Conservation (phyloP, 2,113 vertebrate genomes). For the Anhinga rufa region DNA sequence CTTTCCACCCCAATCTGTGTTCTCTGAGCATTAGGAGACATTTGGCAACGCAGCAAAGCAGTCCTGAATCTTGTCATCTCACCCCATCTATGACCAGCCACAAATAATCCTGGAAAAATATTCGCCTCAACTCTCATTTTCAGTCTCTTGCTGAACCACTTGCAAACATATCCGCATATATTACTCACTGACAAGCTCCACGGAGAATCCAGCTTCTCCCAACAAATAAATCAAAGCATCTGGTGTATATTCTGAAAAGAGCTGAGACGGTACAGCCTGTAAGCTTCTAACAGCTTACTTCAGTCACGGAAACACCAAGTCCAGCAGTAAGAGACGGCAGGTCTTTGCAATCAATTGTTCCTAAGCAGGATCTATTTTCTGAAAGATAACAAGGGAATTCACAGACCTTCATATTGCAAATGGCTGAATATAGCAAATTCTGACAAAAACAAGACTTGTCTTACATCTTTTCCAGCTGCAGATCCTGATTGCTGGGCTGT, state of each 20-base stretch:
- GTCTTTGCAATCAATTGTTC: not conserved
- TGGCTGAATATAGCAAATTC: not conserved
- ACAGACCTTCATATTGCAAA: not conserved
- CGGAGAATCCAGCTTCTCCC: not conserved
- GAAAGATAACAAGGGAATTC: not conserved
- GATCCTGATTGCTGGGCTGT: not conserved
- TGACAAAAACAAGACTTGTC: not conserved
- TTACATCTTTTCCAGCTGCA: not conserved
- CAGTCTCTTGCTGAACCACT: not conserved
- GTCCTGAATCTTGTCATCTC: not conserved
- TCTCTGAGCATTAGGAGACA: not conserved
- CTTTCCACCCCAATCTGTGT: not conserved
- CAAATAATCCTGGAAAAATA: not conserved
- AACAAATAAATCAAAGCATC: not conserved
- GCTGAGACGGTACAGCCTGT: not conserved
- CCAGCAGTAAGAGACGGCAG: not conserved
- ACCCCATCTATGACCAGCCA: not conserved
- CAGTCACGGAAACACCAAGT: not conserved
- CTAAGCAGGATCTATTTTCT: not conserved
- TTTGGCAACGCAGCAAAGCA: not conserved
- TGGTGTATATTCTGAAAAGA: not conserved
- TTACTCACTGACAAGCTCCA: not conserved
- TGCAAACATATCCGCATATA: not conserved
- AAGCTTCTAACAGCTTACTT: not conserved
- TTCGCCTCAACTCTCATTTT: not conserved